These are phyloP conservation scores for Drosophila fuyamai DNA, from an alignment of 1,140 invertebrate genomes.

Conservation along the genomic window DNA sequence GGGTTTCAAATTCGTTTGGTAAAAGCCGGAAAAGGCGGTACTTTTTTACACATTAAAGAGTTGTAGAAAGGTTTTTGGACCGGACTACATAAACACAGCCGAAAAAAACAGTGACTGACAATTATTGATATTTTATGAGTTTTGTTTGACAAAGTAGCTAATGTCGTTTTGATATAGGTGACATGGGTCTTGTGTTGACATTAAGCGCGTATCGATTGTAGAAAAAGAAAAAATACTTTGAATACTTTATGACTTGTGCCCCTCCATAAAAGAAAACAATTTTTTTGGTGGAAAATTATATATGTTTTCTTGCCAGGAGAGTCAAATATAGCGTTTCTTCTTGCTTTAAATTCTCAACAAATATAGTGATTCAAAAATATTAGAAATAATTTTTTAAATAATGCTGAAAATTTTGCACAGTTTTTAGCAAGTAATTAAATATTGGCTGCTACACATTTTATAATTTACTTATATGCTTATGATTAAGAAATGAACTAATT, in stretches of 20 bases:
- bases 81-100: constrained; percentile 9
- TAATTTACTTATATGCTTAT: too few species aligned
- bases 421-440: too few species aligned
- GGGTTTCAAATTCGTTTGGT: background rate
- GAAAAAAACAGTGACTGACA: constrained; percentile 56
- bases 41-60: constrained; percentile 8
- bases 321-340: too few species aligned
- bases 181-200: constrained; percentile 14
- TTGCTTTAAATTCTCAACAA: too few species aligned
- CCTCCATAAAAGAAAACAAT: too few species aligned
- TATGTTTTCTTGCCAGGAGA: too few species aligned
- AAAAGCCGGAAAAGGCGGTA: background rate
- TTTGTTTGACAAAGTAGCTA: constrained; percentile 31
- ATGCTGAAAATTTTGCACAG: too few species aligned
- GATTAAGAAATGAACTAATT: background rate
- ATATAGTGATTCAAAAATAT: too few species aligned
- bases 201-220: constrained; percentile 1
- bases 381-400: too few species aligned
- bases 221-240: background rate
- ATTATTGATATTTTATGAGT: constrained; percentile 70
- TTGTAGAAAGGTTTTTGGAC: constrained; percentile 7
- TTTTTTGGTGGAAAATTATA: too few species aligned
- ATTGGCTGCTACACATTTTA: too few species aligned
- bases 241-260: background rate
- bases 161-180: constrained; percentile 55